A percentile compares a stretch with the other conserved stretches of the same genome.
Evolutionary conservation across 2,888 invertebrate species (phyloP).

Genomic region (Cerastis rubricosa): DNA sequence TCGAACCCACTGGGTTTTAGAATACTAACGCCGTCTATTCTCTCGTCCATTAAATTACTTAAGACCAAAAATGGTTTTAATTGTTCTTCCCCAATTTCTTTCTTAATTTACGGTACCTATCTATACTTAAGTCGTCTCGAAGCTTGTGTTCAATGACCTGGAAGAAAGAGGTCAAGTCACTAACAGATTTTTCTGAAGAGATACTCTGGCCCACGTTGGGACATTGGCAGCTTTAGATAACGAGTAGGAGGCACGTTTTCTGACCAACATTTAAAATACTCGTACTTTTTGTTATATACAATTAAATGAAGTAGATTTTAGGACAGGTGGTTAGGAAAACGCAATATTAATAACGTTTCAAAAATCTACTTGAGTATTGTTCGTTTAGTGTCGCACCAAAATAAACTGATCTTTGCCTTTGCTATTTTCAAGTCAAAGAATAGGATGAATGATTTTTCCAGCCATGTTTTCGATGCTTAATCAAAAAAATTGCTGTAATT

Average conservation of each 20-base stretch:
- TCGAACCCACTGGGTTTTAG: too few relatives aligned
- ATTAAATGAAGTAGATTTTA: background rate
- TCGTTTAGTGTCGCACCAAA: too few relatives aligned
- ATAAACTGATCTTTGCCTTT: too few relatives aligned
- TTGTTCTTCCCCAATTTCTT: conserved; percentile 38
- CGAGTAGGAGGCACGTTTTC: conserved; percentile 17
- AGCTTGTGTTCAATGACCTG: conserved; percentile 48
- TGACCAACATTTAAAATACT: conserved; percentile 8
- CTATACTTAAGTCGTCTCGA: conserved; percentile 7
- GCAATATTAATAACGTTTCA: background rate
- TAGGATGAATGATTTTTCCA: too few relatives aligned
- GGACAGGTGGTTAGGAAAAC: background rate
- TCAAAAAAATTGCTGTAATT: too few relatives aligned
- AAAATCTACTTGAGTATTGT: too few relatives aligned
- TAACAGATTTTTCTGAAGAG: conserved; percentile 47
- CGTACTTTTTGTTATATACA: conserved; percentile 3
- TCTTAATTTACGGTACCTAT: conserved; percentile 19
- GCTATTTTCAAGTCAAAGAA: too few relatives aligned
- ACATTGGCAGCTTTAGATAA: conserved; percentile 41
- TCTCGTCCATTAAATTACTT: conserved; percentile 26
- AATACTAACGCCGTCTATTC: conserved; percentile 12
- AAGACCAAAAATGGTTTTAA: conserved; percentile 37
- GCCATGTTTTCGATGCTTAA: too few relatives aligned
- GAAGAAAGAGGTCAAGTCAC: conserved; percentile 51
- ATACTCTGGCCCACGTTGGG: conserved; percentile 38